Evolutionary conservation across 1,140 invertebrate species (phyloP).

Genomic region (Bombus waltoni): DNA sequence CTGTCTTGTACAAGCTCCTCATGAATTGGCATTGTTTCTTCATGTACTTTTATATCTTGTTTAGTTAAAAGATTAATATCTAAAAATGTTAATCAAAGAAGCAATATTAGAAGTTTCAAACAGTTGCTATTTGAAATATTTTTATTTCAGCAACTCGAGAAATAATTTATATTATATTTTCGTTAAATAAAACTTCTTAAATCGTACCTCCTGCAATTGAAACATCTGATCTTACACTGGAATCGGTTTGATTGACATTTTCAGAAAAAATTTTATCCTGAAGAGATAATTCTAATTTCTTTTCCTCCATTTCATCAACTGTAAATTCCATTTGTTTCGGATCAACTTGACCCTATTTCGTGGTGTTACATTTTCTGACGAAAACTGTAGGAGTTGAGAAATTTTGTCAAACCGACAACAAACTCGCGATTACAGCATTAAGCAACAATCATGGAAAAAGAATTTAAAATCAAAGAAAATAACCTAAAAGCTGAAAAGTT

Average conservation of each 20-base stretch:
- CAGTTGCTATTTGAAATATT: background rate
- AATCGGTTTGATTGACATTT: background rate
- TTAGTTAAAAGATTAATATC: background rate
- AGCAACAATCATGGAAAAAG: background rate
- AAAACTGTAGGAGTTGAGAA: background rate
- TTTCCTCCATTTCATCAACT: conserved; percentile 42
- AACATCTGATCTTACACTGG: background rate
- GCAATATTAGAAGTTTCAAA: background rate
- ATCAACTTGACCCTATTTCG: conserved; percentile 28
- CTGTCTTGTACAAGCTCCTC: background rate
- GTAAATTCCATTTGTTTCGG: background rate
- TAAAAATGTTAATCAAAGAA: background rate
- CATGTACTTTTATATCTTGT: background rate
- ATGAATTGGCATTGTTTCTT: background rate
- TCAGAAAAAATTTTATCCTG: background rate
- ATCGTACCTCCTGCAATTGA: conserved; percentile 26
- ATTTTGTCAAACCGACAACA: background rate
- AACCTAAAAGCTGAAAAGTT: conserved; percentile 15
- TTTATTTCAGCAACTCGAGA: background rate
- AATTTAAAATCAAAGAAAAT: background rate
- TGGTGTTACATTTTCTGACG: background rate
- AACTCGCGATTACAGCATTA: background rate
- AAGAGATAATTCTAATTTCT: background rate
- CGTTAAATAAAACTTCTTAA: background rate
- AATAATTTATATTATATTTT: background rate